Evolutionary conservation across 1,140 invertebrate genomes (phyloP), one percentile per base, ranked within the genome.

Genomic region (Probaryconus sp.): DNA sequence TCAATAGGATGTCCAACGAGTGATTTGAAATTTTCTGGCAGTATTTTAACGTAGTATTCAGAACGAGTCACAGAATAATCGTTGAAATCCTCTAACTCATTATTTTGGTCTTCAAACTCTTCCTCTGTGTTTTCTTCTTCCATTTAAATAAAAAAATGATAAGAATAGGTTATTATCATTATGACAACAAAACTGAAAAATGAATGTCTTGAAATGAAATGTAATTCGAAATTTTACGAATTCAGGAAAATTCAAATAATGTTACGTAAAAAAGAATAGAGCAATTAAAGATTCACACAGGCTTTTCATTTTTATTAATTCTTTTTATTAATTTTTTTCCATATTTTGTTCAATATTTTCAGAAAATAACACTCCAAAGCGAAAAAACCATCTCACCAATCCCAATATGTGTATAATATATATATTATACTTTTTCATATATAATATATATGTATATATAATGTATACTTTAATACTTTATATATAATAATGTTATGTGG

Each of bases 341-440:
- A 86, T 84, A 87, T 87, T 87, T 88, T 87, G 83, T 86, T 88
- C 82, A 87, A 88, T 88, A 88, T 88, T 88, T 86, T 88, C 86
- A 87, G 85, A 88, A 88, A 88, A 88, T 88, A 88, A 88, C 87
- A 88, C 87, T 88, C 85, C 87, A 88, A 87, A 88, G 85, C 85
- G 86, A 87, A 88, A 87, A 88, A 88, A 87, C 85, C 81, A 82
- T 86, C 79, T 88, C 83, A 87, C 83, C 85, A 84, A 86, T 85
- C 82, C 83, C 81, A 86, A 85, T 86, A 79, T 83, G 75, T 86
- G 81, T 84, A 84, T 83, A 85, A 84, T 85, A 83, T 76, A 85
- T 85, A 85, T 83, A 83, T 85, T 83, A 83, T 83, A 83, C 73
- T 79, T 79, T 75, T 71, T 83, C 69, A 85, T 85, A 84, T 85